A percentile compares a stretch with the other conserved stretches of the same genome.
Evolutionary conservation across 2,113 vertebrate genomes (phyloP).

Genomic region (Plectropomus leopardus): DNA sequence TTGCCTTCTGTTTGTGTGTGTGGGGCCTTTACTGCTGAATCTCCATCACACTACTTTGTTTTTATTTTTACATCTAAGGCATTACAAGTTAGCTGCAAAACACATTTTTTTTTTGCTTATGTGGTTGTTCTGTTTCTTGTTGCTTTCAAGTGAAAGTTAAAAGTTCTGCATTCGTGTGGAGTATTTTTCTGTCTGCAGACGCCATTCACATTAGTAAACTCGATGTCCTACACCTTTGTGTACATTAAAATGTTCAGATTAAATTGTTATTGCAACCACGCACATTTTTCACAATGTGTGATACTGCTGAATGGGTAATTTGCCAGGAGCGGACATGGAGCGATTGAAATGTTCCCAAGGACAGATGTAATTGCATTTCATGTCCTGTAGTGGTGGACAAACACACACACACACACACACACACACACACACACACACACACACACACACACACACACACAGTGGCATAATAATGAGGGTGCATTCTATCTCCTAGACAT

Average conservation of each 20-base stretch:
- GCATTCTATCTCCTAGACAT: conserved; percentile 19
- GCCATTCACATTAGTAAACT: background rate
- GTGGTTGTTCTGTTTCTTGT: background rate
- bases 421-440: conserved; percentile 25
- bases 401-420: conserved; percentile 30
- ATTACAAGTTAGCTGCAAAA: background rate
- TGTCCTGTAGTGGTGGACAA: conserved; percentile 46
- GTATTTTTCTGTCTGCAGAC: background rate
- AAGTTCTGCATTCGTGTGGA: background rate
- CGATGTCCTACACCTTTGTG: background rate
- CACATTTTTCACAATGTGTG: conserved; percentile 13
- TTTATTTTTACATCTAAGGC: background rate
- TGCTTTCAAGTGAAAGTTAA: background rate
- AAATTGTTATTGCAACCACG: background rate
- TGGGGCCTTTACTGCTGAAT: conserved; percentile 4
- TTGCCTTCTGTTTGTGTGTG: background rate
- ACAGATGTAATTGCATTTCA: conserved; percentile 76
- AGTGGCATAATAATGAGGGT: conserved; percentile 34
- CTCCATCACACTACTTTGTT: conserved; percentile 37
- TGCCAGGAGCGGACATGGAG: conserved; percentile 49
- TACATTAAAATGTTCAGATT: conserved; percentile 17
- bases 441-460: conserved; percentile 39
- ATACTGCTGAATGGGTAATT: conserved; percentile 62
- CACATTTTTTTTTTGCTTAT: background rate
- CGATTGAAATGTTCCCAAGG: conserved; percentile 72